Evolutionary conservation across 2,888 invertebrate genomes (phyloP).

Genomic region (Athalia cordata): DNA sequence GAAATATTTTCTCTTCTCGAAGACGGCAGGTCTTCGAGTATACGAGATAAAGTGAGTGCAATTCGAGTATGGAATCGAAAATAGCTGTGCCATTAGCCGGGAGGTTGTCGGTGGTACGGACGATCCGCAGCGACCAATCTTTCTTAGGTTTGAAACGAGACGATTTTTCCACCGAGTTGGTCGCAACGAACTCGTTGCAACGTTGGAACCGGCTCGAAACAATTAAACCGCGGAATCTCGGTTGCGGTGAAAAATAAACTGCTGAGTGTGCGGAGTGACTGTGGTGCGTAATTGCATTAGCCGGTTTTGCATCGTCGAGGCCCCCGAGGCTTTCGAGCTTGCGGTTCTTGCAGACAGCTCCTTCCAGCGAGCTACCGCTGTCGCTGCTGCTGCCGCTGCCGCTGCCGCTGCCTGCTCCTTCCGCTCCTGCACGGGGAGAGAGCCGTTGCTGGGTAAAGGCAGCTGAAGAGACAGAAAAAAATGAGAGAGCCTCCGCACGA

Average conservation of each 20-base stretch:
- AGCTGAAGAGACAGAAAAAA: slow-evolving; percentile 11
- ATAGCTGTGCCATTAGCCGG: slow-evolving; percentile 18
- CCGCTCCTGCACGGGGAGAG: background rate
- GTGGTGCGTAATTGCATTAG: slow-evolving; percentile 42
- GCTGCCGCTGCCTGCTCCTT: background rate
- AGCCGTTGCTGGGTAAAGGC: background rate
- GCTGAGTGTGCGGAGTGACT: slow-evolving; percentile 34
- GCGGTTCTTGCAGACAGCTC: background rate
- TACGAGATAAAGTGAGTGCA: too few species aligned
- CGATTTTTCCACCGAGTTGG: slow-evolving; percentile 40
- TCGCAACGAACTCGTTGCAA: slow-evolving; percentile 9
- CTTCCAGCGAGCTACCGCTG: background rate
- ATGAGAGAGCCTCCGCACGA: background rate
- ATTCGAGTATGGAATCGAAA: slow-evolving; percentile 3
- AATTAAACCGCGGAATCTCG: slow-evolving; percentile 37
- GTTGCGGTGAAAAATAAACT: slow-evolving; percentile 41
- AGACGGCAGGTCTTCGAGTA: too few species aligned
- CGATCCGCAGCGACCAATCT: slow-evolving; percentile 27
- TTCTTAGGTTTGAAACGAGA: slow-evolving; percentile 19
- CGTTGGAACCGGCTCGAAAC: slow-evolving; percentile 25
- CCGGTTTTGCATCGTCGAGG: slow-evolving; percentile 19
- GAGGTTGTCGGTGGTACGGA: slow-evolving; percentile 29
- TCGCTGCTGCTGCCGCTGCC: background rate
- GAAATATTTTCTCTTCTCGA: too few species aligned
- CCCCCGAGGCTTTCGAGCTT: background rate